Evolutionary conservation across 2,797 vertebrate species (phyloP), one percentile per base, ranked within the genome.

Genomic region (Ataeniobius toweri): DNA sequence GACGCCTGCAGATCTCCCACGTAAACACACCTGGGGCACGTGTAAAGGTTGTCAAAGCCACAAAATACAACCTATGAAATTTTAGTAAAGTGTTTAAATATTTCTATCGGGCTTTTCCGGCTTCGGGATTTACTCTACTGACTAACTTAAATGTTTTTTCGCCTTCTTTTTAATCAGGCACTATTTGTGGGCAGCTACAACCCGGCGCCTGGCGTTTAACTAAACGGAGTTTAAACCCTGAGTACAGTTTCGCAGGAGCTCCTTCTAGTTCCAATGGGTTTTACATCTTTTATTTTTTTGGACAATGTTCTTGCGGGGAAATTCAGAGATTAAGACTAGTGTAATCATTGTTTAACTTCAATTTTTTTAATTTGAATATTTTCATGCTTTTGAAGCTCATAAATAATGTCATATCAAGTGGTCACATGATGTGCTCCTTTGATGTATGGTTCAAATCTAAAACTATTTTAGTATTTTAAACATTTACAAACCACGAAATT

Each of bases 131-230:
- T 61, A 31, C 1, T 1, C 0, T 1, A 22, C 6, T 0, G 7
- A 7, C 3, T 75, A 12, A 13, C 6, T 44, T 22, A 44, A 56
- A 76, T 24, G 70, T 3, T 55, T 18, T 7, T 10, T 7, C 12
- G 14, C 12, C 3, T 31, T 6, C 0, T 85, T 92, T 94, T 83
- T 73, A 59, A 5, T 87, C 91, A 92, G 94, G 94, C 94, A 65
- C 13, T 0, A 6, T 89, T 36, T 73, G 8, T 14, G 71, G 93
- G 13, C 93, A 86, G 51, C 93, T 91, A 79, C 3, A 5, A 10
- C 0, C 0, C 0, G 3, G 22, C 3, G n/a, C 3, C 5, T 26
- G 1, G 6, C 8, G 6, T 2, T 0, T 10, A 0, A 0, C 0
- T 0, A 0, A 3, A 1, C 2, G 1, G 7, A 6, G 8, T 1